Evolutionary conservation across 2,113 vertebrate species (phyloP).

Genomic region (Gorsachius goisagi): DNA sequence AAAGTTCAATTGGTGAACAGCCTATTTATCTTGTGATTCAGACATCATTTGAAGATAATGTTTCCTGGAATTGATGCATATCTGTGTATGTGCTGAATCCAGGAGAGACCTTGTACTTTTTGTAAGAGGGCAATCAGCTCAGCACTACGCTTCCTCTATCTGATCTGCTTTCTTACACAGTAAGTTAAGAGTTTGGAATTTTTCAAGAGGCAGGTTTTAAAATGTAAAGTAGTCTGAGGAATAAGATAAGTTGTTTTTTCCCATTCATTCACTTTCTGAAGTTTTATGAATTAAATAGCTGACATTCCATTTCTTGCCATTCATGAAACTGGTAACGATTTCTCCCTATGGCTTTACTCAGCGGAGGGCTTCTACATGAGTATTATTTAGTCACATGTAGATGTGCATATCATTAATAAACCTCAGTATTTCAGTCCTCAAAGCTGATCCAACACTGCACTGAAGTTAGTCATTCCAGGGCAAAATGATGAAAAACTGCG

Average conservation of each 20-base stretch:
- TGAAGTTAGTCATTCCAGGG: not conserved
- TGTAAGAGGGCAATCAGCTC: not conserved
- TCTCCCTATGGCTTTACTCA: not conserved
- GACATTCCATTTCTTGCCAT: not conserved
- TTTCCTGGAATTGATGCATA: slow-evolving; percentile 40
- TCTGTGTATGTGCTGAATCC: not conserved
- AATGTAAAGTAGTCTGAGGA: not conserved
- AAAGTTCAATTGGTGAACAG: slow-evolving; percentile 22
- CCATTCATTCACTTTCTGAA: not conserved
- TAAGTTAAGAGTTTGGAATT: not conserved
- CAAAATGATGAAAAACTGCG: not conserved
- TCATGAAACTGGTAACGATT: not conserved
- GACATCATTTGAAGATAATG: not conserved
- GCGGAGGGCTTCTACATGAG: not conserved
- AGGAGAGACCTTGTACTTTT: not conserved
- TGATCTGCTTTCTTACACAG: not conserved
- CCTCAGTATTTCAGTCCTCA: not conserved
- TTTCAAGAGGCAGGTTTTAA: not conserved
- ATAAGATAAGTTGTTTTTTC: not conserved
- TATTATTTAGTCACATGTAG: not conserved
- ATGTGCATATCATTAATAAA: not conserved
- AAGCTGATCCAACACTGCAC: not conserved
- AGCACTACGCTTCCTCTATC: not conserved
- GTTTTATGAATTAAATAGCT: not conserved
- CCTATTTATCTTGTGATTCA: slow-evolving; percentile 21